These are phyloP conservation scores for Campopleginae sp. DNA, from an alignment of 2,888 invertebrate genomes.

Conservation along the genomic window DNA sequence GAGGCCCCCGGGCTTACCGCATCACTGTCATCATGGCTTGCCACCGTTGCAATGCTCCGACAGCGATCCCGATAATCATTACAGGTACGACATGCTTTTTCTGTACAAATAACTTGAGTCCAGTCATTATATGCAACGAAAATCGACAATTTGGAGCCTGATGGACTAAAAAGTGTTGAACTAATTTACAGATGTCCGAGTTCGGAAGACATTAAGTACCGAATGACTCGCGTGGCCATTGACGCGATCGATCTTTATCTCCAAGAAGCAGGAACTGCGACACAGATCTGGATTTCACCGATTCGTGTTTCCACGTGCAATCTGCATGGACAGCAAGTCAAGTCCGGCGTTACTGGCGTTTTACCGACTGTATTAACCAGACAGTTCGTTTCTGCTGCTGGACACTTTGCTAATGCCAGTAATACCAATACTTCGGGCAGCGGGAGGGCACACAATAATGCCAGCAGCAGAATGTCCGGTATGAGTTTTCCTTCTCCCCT, in stretches of 20 bases:
- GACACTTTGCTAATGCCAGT: conserved; percentile 85
- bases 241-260: conserved; percentile 96
- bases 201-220: conserved; percentile 90
- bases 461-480: conserved; percentile 84
- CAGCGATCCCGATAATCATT: conserved; percentile 89
- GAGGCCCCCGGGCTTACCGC: conserved; percentile 91
- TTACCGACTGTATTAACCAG: conserved; percentile 90
- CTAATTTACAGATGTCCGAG: conserved; percentile 78
- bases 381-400: conserved; percentile 88
- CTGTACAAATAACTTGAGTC: too few species aligned
- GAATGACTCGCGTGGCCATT: conserved; percentile 94
- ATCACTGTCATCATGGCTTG: conserved; percentile 92
- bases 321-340: conserved; percentile 96
- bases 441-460: conserved; percentile 86
- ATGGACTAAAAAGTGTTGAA: neutral
- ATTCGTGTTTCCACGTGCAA: conserved; percentile 96
- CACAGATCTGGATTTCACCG: conserved; percentile 95
- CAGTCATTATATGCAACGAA: too few species aligned
- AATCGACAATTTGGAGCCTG: too few species aligned
- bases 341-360: conserved; percentile 94
- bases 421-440: conserved; percentile 89
- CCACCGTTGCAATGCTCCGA: conserved; percentile 89
- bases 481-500: neutral
- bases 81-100: too few species aligned
- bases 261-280: conserved; percentile 94